These are phyloP conservation scores for Mesocentrotus franciscanus DNA, from an alignment of 53 echinoderm and acorn worm genomes.

Conservation along the genomic window DNA sequence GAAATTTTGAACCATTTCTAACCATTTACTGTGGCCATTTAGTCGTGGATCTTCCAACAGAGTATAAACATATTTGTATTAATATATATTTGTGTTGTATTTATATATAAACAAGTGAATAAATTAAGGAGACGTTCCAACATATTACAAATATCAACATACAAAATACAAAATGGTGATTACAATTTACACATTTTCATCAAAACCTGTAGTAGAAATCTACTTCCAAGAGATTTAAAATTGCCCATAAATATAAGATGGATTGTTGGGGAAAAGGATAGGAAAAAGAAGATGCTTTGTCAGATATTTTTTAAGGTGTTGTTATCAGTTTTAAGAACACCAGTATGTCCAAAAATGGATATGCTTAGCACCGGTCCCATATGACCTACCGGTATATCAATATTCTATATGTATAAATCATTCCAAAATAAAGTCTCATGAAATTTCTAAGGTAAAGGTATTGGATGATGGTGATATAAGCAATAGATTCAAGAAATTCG, in stretches of 20 bases:
- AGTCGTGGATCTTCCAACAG: not conserved
- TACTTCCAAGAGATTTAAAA: not conserved
- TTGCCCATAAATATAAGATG: not conserved
- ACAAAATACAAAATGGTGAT: slow-evolving; percentile 68
- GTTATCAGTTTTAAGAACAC: too few relatives aligned
- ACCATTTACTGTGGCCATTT: not conserved
- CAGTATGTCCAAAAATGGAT: too few relatives aligned
- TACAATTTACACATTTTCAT: slow-evolving; percentile 18
- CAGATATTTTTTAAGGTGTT: too few relatives aligned
- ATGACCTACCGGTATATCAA: too few relatives aligned
- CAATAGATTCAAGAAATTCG: too few relatives aligned
- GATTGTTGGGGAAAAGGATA: not conserved
- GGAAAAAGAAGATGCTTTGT: not conserved
- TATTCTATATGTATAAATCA: too few relatives aligned
- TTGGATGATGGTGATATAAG: too few relatives aligned
- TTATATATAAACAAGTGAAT: slow-evolving; percentile 68
- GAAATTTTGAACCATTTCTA: not conserved
- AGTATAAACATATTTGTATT: slow-evolving; percentile 57
- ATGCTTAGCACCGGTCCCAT: too few relatives aligned
- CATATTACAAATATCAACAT: slow-evolving; percentile 55
- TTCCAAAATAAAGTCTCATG: not conserved
- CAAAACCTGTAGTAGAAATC: not conserved
- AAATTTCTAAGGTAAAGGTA: too few relatives aligned
- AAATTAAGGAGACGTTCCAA: slow-evolving; percentile 56
- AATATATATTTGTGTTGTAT: slow-evolving; percentile 63